Percentiles rank a stretch among this genome's conserved stretches.
Conservation (phyloP, 2,113 vertebrate species). For the Neodon shergylaensis region DNA sequence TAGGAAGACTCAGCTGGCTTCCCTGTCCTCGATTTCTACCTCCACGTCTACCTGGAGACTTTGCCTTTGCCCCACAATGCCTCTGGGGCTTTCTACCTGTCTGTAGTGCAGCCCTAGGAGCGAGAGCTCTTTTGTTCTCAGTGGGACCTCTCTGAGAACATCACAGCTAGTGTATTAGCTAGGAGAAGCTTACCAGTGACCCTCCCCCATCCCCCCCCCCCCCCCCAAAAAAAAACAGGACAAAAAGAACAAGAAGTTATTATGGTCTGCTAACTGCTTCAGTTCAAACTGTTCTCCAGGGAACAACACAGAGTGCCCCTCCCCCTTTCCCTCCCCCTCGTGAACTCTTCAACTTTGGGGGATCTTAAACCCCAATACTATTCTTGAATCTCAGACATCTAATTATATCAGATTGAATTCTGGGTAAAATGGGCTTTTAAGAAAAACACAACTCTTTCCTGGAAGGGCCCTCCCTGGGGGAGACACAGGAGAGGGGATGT, state of each 20-base stretch:
- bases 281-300: not conserved
- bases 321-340: too few relatives aligned
- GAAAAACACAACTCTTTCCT: not conserved
- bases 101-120: too few relatives aligned
- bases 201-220: not conserved
- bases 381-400: not conserved
- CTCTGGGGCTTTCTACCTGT: not conserved
- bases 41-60: not conserved
- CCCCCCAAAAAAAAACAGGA: not conserved
- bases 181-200: not conserved
- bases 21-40: not conserved
- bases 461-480: not conserved
- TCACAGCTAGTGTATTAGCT: not conserved
- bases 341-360: not conserved
- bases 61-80: not conserved
- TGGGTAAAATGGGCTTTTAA: not conserved
- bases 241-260: not conserved
- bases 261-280: not conserved
- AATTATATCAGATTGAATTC: not conserved
- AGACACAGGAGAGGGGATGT: not conserved
- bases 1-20: not conserved
- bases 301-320: not conserved
- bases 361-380: not conserved
- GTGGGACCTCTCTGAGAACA: not conserved
- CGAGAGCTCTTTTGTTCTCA: not conserved